Evolutionary conservation across 2,113 vertebrate genomes (phyloP), one percentile per base, ranked within the genome.

Genomic region (Lethenteron reissneri): DNA sequence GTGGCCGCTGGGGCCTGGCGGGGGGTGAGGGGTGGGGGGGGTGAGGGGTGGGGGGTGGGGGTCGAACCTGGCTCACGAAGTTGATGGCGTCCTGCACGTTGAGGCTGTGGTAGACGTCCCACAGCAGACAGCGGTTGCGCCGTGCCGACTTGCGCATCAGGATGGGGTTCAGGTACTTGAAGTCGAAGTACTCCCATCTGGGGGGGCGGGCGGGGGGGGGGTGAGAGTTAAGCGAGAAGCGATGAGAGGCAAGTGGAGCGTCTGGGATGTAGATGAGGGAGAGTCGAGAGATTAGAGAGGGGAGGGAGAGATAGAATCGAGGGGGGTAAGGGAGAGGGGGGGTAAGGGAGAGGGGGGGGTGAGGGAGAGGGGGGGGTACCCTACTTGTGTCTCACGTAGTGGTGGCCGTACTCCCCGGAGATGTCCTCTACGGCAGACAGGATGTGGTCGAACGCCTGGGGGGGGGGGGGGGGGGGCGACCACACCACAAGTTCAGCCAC

Each of bases 101-200:
- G 76, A 97, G 90, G 80, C 92, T 91, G 83, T 95, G 94, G 74
- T 95, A 97, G 5, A 89, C 88, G 17, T 97, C 92, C 92, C 92
- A 97, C 76, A 97, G 85, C 71, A 95, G 88, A 8, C 91, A 89
- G 77, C 86, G 87, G 76, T 80, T 86, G 79, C 84, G 84, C 80
- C 95, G 95, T 69, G 88, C 91, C 11, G 91, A 95, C 76, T 88
- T 87, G 74, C 89, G 81, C 81, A 97, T 84, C 79, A 97, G 77
- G 70, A 92, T 79, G 78, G 94, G 92, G 75, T 90, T 95, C 78
- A 97, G 82, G 77, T 95, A 95, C 74, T 87, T 94, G 83, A 92
- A 95, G 79, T 97, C 92, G 72, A 97, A 97, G 78, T 97, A 90
- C 71, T 95, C 91, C 89, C 90, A 95, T 80, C 92, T 97, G 76